Base-by-base conservation (phyloP, 2,113 vertebrate species). In the Spheniscus mendiculus region DNA sequence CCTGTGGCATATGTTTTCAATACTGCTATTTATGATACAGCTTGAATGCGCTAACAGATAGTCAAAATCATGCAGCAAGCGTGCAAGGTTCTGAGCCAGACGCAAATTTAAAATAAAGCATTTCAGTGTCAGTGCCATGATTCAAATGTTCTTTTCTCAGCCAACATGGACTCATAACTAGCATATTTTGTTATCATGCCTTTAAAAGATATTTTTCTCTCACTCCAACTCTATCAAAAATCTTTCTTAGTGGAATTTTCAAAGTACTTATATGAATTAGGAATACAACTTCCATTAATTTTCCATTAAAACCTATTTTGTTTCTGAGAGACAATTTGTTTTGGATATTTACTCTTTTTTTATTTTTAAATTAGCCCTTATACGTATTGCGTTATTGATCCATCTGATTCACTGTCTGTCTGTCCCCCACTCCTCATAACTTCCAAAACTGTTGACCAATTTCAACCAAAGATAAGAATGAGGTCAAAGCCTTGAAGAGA, bases 21-120 rank as follows among this genome's bases (percentile, higher is more conserved):
- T 95, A 92, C 34, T 94, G 70, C 70, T 96, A 83, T 96, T 97
- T 97, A 91, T 93, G 91, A 96, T 97, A 87, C 73, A 89, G 30
- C 40, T 87, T 87, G 89, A 91, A 84, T 87, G 53, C 36, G 11
- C 53, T 95, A 97, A 89, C 77, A 84, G 71, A 90, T 70, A 95
- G 93, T 93, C 74, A 96, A 97, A 97, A 89, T 78, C 74, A 89
- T 8, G 26, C 59, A 92, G 84, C 50, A 87, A 91, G 61, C 19
- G 0, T 82, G 73, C 73, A 96, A 95, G 74, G 27, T 91, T 96
- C 93, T 96, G 81, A 96, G 83, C 72, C 91, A 92, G 87, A 91
- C 34, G 5, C 77, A 96, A 91, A 91, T 85, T 83, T 79, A 58
- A 94, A 72, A 90, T 56, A 87, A 93, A 89, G 38, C 66, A 87